These are phyloP conservation scores for Asteroscopus sphinx DNA, from an alignment of 2,888 invertebrate genomes.

Conservation along the genomic window DNA sequence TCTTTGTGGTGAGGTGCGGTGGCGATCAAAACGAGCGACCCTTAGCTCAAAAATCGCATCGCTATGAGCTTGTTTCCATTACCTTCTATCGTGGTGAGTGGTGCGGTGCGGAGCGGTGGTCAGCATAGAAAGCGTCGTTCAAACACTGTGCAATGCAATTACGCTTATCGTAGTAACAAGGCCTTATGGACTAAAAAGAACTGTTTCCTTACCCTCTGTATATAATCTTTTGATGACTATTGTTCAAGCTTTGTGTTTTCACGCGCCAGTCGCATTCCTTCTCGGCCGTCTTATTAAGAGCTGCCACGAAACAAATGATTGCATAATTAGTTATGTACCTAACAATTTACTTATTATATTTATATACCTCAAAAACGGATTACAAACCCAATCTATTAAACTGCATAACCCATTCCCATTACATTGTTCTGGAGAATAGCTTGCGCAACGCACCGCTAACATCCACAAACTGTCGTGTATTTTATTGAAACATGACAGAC, in stretches of 20 bases:
- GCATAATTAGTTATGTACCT: not conserved
- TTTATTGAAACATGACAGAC: constrained; percentile 63
- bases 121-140: too few species aligned
- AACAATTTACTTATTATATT: not conserved
- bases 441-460: constrained; percentile 82
- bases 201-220: constrained; percentile 65
- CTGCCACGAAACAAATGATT: constrained; percentile 55
- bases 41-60: too few species aligned
- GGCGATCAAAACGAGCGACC: too few species aligned
- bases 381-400: constrained; percentile 76
- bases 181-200: not conserved
- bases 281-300: constrained; percentile 72
- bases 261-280: constrained; percentile 72
- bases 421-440: constrained; percentile 67
- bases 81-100: too few species aligned
- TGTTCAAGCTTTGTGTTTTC: constrained; percentile 59
- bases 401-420: constrained; percentile 68
- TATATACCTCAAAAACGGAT: not conserved
- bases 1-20: too few species aligned
- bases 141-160: too few species aligned
- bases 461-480: constrained; percentile 71
- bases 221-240: constrained; percentile 55
- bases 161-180: too few species aligned
- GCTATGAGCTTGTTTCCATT: too few species aligned
- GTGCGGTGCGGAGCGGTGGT: too few species aligned